Evolutionary conservation across 2,797 vertebrate genomes (phyloP), one percentile per base, ranked within the genome.

Genomic region (Melanogrammus aeglefinus): DNA sequence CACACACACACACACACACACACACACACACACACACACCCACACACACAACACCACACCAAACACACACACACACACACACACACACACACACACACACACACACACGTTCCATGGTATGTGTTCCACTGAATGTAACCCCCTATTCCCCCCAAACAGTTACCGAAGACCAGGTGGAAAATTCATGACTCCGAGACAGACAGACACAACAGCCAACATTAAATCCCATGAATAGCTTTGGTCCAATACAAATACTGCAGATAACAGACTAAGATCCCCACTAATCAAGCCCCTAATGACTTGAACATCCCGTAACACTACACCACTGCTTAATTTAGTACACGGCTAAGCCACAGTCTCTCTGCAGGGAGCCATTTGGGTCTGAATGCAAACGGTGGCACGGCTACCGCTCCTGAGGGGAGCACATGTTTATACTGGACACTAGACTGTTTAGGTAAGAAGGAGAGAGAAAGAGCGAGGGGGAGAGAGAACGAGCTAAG

Each of bases 361-460:
- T 84, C 75, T 29, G 39, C 76, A 29, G 57, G 57, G 86, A 81
- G 80, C 84, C 80, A 81, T 82, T 84, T 57, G 31, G 85, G 86
- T 83, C 79, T 78, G 79, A 77, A 78, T 80, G 75, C 7, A 10
- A 85, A 70, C 12, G 76, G 77, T 85, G 79, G 84, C 81, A n/a
- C 71, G 76, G 10, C 76, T 51, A 79, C 73, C 74, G 44, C 75
- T 79, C 41, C 51, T 78, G 75, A 76, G 71, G 1, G 74, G 77
- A 76, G 76, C 86, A 84, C 76, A 78, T 88, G 89, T 90, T 91
- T 90, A 89, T 81, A 89, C 87, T 74, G 78, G 80, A 76, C 77
- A 82, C 44, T 38, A 33, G 14, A 33, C 77, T 73, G 77, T 89
- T 88, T 88, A 80, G 74, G 85, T 78, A 72, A 82, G 5, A 13